Conservation (phyloP, 2,888 invertebrate species). For the Nephrotoma guestfalica region DNA sequence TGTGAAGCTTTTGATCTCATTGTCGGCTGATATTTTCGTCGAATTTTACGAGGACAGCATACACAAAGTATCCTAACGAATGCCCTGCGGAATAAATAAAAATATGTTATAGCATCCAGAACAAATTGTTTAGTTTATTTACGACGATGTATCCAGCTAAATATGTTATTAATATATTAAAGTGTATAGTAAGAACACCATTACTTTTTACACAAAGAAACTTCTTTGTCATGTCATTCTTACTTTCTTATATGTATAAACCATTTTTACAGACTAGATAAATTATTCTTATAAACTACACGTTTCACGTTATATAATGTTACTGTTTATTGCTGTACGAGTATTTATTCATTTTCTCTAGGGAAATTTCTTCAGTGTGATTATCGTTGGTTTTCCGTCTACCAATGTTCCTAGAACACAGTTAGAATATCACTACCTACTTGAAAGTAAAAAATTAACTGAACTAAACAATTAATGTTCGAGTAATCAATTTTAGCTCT, state of each 20-base stretch:
- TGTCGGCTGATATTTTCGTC: slow-evolving; percentile 69
- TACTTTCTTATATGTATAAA: neutral
- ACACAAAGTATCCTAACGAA: slow-evolving; percentile 83
- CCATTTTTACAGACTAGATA: neutral
- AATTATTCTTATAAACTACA: neutral
- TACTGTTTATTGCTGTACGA: neutral
- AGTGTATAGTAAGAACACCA: neutral
- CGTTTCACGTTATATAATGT: neutral
- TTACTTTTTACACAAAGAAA: neutral
- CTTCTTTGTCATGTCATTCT: neutral
- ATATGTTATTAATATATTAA: neutral
- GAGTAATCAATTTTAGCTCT: too few relatives aligned
- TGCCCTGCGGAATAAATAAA: slow-evolving; percentile 52
- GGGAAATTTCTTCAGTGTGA: neutral
- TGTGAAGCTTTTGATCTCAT: slow-evolving; percentile 74
- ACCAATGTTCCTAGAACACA: neutral
- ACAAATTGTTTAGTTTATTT: neutral
- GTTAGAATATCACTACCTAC: too few relatives aligned
- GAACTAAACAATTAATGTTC: too few relatives aligned
- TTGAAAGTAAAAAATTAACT: too few relatives aligned
- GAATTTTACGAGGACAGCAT: slow-evolving; percentile 70
- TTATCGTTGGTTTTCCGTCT: neutral
- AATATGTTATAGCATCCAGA: neutral
- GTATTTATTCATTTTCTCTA: neutral
- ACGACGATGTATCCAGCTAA: neutral